These are phyloP conservation scores for Polyommatus icarus DNA, from an alignment of 2,888 invertebrate species.

Conservation along the genomic window DNA sequence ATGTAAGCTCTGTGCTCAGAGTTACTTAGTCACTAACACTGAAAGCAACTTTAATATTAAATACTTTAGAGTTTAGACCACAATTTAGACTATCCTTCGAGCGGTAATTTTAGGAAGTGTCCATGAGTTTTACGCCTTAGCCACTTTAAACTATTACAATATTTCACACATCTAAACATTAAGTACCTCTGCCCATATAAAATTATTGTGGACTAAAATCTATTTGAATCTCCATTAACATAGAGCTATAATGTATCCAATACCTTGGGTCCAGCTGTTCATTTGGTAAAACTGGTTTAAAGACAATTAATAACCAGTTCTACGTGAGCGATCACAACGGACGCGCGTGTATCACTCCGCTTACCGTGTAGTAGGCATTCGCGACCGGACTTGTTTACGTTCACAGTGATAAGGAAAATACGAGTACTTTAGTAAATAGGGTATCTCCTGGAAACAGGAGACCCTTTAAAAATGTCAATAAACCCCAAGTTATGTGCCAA, in stretches of 20 bases:
- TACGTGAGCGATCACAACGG: too few species aligned
- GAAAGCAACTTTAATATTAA: constrained; percentile 21
- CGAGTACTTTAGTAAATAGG: too few species aligned
- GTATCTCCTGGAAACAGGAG: neutral
- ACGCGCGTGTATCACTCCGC: neutral
- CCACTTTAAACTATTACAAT: neutral
- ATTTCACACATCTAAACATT: neutral
- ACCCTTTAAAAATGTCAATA: neutral
- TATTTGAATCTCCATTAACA: too few species aligned
- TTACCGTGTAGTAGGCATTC: too few species aligned
- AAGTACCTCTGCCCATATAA: too few species aligned
- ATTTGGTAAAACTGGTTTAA: too few species aligned
- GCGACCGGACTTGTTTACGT: too few species aligned
- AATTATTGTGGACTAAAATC: too few species aligned
- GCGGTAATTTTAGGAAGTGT: neutral
- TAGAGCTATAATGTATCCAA: too few species aligned
- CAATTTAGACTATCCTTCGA: neutral
- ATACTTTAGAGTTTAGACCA: neutral
- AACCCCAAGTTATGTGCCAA: neutral
- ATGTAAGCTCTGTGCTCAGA: neutral
- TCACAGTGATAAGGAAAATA: too few species aligned
- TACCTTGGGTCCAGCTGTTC: too few species aligned
- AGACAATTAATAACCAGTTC: too few species aligned
- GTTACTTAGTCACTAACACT: neutral
- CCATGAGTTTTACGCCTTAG: neutral